These are phyloP conservation scores for Cephus runcator DNA, from an alignment of 2,888 invertebrate species.

Conservation along the genomic window DNA sequence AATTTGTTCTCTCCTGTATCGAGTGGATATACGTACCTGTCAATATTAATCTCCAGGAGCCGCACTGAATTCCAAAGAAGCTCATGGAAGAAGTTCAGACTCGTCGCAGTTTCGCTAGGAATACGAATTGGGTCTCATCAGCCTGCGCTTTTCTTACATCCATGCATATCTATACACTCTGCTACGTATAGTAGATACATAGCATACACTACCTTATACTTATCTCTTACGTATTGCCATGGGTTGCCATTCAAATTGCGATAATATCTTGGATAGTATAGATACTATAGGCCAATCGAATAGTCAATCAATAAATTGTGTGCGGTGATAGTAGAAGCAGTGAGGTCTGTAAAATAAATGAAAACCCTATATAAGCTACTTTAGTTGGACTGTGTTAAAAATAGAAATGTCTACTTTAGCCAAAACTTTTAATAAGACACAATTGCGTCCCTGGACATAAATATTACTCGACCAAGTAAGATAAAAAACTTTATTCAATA, in stretches of 20 bases:
- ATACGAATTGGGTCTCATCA: neutral
- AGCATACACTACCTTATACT: neutral
- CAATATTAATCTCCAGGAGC: conserved; percentile 40
- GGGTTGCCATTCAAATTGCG: neutral
- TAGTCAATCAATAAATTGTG: neutral
- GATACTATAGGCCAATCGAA: neutral
- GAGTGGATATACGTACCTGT: conserved; percentile 39
- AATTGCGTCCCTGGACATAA: neutral
- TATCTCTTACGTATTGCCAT: neutral
- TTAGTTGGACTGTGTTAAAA: neutral
- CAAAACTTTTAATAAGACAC: neutral
- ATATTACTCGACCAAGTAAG: neutral
- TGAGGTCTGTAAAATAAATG: neutral
- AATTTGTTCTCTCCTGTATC: conserved; percentile 34
- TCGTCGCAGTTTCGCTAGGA: neutral
- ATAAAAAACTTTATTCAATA: conserved; percentile 22
- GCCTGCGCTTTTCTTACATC: neutral
- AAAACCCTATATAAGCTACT: neutral
- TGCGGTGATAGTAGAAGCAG: neutral
- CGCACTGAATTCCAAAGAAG: conserved; percentile 31
- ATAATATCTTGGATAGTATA: neutral
- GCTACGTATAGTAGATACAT: neutral
- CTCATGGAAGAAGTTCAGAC: neutral
- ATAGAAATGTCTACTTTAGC: neutral
- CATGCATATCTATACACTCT: neutral